These are phyloP conservation scores for Nicator chloris DNA, from an alignment of 2,113 vertebrate genomes.

Conservation along the genomic window DNA sequence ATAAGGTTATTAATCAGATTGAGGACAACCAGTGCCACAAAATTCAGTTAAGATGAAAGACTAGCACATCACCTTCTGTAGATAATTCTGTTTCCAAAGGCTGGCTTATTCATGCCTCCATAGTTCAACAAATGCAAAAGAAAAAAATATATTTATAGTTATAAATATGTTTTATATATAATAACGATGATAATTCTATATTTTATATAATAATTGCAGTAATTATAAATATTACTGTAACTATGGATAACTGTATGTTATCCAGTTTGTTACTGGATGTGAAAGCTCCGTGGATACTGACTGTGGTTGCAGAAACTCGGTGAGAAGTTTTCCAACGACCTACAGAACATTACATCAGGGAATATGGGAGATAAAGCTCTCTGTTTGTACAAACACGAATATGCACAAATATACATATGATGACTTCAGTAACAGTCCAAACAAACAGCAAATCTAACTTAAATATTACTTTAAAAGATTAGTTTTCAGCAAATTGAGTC, in stretches of 20 bases:
- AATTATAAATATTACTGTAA: no score
- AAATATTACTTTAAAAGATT: not conserved
- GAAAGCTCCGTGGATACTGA: not conserved
- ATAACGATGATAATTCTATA: no score
- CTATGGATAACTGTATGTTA: no score
- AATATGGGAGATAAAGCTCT: not conserved
- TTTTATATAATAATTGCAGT: no score
- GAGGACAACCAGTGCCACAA: not conserved
- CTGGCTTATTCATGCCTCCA: not conserved
- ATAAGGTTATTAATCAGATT: not conserved
- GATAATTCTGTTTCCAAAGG: not conserved
- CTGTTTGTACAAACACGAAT: not conserved
- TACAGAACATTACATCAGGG: not conserved
- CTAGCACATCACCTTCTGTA: not conserved
- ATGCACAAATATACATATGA: slow-evolving; percentile 3
- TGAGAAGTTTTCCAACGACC: not conserved
- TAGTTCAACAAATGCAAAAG: not conserved
- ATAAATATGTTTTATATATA: no score
- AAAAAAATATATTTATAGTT: not conserved
- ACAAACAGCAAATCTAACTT: not conserved
- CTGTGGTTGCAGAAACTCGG: not conserved
- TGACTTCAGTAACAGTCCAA: not conserved
- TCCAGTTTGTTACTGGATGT: not conserved
- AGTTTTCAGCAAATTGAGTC: not conserved
- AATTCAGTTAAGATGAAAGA: not conserved